phyloP scores from a whole-genome alignment of 2,888 invertebrate species.

The Pomacea canaliculata region DNA sequence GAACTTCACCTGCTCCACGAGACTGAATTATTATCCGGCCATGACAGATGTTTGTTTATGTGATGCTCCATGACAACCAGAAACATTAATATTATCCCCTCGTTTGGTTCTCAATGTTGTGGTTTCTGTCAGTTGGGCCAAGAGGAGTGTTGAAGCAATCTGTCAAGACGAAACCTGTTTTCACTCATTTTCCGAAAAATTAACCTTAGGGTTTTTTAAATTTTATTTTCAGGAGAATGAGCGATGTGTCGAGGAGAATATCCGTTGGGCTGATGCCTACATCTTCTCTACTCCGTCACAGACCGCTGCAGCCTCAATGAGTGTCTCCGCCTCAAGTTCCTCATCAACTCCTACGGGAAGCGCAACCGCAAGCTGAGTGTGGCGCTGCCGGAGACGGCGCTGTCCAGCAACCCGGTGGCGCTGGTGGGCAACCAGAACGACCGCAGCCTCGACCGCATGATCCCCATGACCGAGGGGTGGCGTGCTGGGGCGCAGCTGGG shows the following conservation, averaged over 20 bases:
- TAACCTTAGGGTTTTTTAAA: no score
- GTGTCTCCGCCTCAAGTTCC: slow-evolving; percentile 47
- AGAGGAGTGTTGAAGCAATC: no score
- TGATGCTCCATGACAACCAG: no score
- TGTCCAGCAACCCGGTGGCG: slow-evolving; percentile 75
- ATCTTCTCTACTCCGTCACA: slow-evolving; percentile 89
- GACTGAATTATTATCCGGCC: no score
- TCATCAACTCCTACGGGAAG: slow-evolving; percentile 55
- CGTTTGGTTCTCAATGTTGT: no score
- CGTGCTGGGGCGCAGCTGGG: slow-evolving; percentile 48
- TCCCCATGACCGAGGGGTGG: slow-evolving; percentile 62
- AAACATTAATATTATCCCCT: no score
- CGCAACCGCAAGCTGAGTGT: slow-evolving; percentile 30
- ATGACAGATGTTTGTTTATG: no score
- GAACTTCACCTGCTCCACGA: no score
- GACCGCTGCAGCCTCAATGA: slow-evolving; percentile 85
- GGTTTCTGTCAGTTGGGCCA: no score
- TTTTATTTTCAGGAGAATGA: slow-evolving; percentile 4
- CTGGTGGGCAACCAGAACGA: slow-evolving; percentile 88
- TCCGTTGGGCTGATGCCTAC: slow-evolving; percentile 90
- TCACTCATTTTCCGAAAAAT: no score
- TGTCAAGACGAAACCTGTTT: no score
- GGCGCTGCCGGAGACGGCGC: slow-evolving; percentile 10
- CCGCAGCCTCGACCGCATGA: slow-evolving; percentile 83
- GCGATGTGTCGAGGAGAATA: slow-evolving; percentile 78